Evolutionary conservation across 2,888 invertebrate species (phyloP).

Genomic region (Gastrophysa polygoni): DNA sequence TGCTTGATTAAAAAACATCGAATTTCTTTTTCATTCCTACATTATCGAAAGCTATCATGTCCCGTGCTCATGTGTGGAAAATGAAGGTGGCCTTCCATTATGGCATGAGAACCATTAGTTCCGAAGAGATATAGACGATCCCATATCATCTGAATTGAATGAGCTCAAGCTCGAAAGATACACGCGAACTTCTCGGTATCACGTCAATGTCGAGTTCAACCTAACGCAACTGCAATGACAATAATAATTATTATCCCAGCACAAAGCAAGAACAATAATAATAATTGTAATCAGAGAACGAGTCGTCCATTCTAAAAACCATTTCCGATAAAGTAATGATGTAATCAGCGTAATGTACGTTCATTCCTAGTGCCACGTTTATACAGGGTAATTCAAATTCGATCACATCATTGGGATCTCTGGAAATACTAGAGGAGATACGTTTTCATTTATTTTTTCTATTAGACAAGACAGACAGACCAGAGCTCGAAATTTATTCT

Average conservation of each 20-base stretch:
- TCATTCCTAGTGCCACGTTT: conserved; percentile 17
- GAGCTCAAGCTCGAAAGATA: not conserved
- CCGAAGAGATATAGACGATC: not conserved
- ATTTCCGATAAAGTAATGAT: conserved; percentile 23
- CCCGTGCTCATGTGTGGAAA: too few relatives aligned
- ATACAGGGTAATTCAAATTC: not conserved
- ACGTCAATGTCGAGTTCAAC: conserved; percentile 8
- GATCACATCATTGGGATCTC: not conserved
- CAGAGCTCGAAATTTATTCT: too few relatives aligned
- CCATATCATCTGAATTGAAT: not conserved
- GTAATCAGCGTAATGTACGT: conserved; percentile 21
- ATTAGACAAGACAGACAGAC: too few relatives aligned
- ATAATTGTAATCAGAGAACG: conserved; percentile 19
- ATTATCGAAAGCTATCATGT: too few relatives aligned
- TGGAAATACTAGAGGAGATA: too few relatives aligned
- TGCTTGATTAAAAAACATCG: too few relatives aligned
- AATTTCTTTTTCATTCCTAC: too few relatives aligned
- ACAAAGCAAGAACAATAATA: conserved; percentile 9
- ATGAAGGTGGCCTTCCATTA: too few relatives aligned
- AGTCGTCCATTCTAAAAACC: conserved; percentile 20
- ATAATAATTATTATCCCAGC: conserved; percentile 17
- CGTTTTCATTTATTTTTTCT: too few relatives aligned
- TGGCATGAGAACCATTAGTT: too few relatives aligned
- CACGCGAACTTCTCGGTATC: not conserved
- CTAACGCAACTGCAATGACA: conserved; percentile 11